Percentiles rank a stretch among this genome's conserved stretches.
phyloP scores from a whole-genome alignment of 2,113 vertebrate species.

The Dicentrarchus labrax region DNA sequence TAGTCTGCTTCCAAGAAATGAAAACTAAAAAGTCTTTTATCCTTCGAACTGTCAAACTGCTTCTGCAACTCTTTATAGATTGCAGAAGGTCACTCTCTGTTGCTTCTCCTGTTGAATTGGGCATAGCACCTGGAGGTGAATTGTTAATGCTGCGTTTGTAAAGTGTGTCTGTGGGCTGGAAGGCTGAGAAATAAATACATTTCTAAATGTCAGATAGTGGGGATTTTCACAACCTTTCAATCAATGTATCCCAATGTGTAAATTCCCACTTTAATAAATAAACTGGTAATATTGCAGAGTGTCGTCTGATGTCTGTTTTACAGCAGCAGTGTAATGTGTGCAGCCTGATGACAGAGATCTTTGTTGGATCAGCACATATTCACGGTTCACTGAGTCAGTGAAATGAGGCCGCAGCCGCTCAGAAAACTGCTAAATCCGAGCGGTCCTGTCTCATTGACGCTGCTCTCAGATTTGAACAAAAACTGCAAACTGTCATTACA shows the following conservation, averaged over 20 bases:
- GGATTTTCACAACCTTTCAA: conserved; percentile 32
- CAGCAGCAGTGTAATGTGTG: conserved; percentile 8
- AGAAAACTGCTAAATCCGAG: conserved; percentile 33
- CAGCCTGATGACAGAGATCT: conserved; percentile 38
- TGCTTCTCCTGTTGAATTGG: not conserved
- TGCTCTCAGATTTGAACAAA: conserved; percentile 21
- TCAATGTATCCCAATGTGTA: conserved; percentile 5
- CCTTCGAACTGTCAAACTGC: not conserved
- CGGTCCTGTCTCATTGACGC: not conserved
- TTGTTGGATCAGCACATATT: conserved; percentile 67
- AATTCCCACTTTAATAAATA: conserved; percentile 56
- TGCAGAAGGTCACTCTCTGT: not conserved
- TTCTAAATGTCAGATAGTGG: conserved; percentile 12
- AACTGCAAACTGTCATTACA: conserved; percentile 42
- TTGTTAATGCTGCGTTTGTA: conserved; percentile 2
- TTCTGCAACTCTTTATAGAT: not conserved
- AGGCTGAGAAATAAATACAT: not conserved
- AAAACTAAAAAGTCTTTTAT: not conserved
- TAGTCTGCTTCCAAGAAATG: not conserved
- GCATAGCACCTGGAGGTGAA: not conserved
- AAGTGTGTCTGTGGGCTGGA: not conserved
- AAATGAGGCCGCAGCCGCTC: conserved; percentile 71
- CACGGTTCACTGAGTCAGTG: conserved; percentile 55
- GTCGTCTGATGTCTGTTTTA: conserved; percentile 29
- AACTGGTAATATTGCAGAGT: conserved; percentile 5